Percentiles rank a stretch among this genome's conserved stretches.
Evolutionary conservation across 2,888 invertebrate species (phyloP).

Genomic region (Habroteleia sp.): DNA sequence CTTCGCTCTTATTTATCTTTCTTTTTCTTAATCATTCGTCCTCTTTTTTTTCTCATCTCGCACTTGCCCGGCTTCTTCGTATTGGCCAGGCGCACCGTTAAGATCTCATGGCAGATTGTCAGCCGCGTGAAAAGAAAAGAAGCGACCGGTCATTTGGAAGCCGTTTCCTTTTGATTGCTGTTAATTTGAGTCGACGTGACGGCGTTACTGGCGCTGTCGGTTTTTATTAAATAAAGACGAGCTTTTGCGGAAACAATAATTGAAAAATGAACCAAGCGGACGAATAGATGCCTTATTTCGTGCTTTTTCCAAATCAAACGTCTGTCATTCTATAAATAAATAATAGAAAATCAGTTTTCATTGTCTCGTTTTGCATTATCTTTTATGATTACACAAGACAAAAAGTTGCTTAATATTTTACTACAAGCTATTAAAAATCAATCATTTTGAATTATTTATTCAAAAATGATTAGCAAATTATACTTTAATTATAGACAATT

Average conservation of each 20-base stretch:
- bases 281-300: not conserved
- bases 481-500: too few species aligned
- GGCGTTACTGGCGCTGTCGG: constrained; percentile 43
- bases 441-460: too few species aligned
- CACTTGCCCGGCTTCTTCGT: constrained; percentile 69
- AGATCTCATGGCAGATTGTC: constrained; percentile 70
- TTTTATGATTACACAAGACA: too few species aligned
- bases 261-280: constrained; percentile 14
- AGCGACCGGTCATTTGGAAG: constrained; percentile 64
- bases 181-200: constrained; percentile 59
- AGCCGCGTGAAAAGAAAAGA: constrained; percentile 66
- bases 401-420: too few species aligned
- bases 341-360: too few species aligned
- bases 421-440: too few species aligned
- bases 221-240: constrained; percentile 41
- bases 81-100: constrained; percentile 69
- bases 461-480: too few species aligned
- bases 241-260: constrained; percentile 43
- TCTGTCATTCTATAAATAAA: too few species aligned
- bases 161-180: constrained; percentile 60
- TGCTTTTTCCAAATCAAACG: too few species aligned
- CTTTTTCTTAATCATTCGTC: constrained; percentile 65
- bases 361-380: too few species aligned
- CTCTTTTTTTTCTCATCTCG: constrained; percentile 38
- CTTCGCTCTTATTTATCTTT: constrained; percentile 66